Conservation (phyloP, 2,888 invertebrate genomes). For the Epistrophe grossulariae region DNA sequence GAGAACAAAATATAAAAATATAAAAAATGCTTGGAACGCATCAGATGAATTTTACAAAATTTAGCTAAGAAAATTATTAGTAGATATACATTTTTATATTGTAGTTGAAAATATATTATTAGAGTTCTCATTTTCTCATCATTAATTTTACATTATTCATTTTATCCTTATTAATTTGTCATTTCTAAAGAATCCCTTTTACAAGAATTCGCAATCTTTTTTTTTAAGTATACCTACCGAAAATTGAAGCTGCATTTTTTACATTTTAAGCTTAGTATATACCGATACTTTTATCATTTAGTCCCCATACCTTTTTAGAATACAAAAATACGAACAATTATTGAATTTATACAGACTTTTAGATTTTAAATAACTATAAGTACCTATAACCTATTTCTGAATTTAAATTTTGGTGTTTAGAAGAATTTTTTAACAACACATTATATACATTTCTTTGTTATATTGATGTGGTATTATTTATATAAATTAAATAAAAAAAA, state of each 20-base stretch:
- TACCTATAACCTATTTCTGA: neutral
- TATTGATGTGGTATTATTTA: neutral
- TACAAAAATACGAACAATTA: neutral
- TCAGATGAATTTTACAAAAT: slow-evolving; percentile 47
- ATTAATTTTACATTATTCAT: slow-evolving; percentile 13
- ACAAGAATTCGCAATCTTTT: slow-evolving; percentile 66
- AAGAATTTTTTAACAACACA: neutral
- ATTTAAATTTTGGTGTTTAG: slow-evolving; percentile 13
- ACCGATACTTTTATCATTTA: neutral
- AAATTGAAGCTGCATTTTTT: neutral
- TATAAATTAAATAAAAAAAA: neutral
- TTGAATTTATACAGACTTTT: neutral
- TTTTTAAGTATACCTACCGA: neutral
- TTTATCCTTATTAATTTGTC: slow-evolving; percentile 5
- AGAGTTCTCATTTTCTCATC: slow-evolving; percentile 47
- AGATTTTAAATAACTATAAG: neutral
- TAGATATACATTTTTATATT: slow-evolving; percentile 2
- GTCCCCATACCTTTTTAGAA: neutral
- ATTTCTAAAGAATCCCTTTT: neutral
- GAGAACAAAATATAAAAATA: neutral
- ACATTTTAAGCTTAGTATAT: neutral
- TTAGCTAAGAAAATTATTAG: slow-evolving; percentile 33
- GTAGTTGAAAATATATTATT: slow-evolving; percentile 45
- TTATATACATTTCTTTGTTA: neutral
- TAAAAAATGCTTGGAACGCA: slow-evolving; percentile 49